Evolutionary conservation across 2,888 invertebrate species (phyloP), one percentile per base, ranked within the genome.

Genomic region (Chromoteleia sp.): DNA sequence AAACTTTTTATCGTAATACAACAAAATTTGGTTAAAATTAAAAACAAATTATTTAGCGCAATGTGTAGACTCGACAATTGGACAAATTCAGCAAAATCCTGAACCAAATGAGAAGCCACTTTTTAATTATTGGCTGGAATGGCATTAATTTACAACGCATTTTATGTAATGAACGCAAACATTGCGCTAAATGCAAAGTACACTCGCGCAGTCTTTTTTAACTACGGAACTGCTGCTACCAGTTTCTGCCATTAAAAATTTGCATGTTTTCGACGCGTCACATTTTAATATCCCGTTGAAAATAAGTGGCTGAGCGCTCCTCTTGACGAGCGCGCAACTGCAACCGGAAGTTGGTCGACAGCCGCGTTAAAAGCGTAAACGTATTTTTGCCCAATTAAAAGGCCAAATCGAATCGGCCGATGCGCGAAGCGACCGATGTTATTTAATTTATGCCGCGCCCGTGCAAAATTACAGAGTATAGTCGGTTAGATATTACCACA

Each of bases 401-500:
- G 71, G 65, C 50, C 76, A 71, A 63, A 78, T 70, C 78, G 63
- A 84, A 85, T 78, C 48, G 76, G 43, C 30, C 39, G 71, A 77
- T 75, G 59, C 68, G 73, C 70, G 75, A 73, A 75, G 54, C 70
- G 58, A 56, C 68, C 41, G 14, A 70, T 50, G 76, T 67, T 71
- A 67, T 71, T 76, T 73, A 77, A 83, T 83, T 83, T 81, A 83
- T 81, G 63, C 76, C 43, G 6, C 56, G 61, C 6, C 54, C 63
- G 41, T 61, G 30, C 50, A 54, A 84, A 77, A 75, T 82, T 81
- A 77, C 76, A 84, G 73, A 75, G 70, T 82, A 67, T 59, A 67
- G 63, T 78, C 76, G 71, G 74, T 21, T 50, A 71, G 70, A 74
- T 80, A 86, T 86, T 86, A 86, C 78, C 85, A 84, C 83, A 86